Percentiles rank a stretch among this genome's conserved stretches.
These are phyloP conservation scores for Sapajus apella DNA, from an alignment of 2,113 vertebrate genomes.

Conservation along the genomic window DNA sequence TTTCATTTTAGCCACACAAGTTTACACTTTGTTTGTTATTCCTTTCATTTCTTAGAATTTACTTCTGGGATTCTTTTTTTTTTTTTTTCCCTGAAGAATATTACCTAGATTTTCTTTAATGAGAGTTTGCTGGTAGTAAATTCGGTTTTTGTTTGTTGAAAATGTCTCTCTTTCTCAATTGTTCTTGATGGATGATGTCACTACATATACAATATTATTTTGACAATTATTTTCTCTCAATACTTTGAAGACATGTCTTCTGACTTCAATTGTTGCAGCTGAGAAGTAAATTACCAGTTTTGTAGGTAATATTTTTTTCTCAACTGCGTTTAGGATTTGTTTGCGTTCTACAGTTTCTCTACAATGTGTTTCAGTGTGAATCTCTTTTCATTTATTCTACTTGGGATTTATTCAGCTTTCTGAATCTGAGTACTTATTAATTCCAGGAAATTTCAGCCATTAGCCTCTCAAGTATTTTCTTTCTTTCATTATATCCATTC, in stretches of 20 bases:
- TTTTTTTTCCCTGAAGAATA: conserved; percentile 24
- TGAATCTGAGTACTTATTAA: not conserved
- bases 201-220: not conserved
- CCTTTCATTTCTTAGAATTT: not conserved
- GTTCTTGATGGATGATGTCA: not conserved
- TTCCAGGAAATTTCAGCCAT: not conserved
- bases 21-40: not conserved
- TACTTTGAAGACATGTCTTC: not conserved
- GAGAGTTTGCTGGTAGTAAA: conserved; percentile 12
- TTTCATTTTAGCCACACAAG: not conserved
- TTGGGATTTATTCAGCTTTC: not conserved
- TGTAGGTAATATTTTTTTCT: not conserved
- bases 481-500: not conserved
- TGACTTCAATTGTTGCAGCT: not conserved
- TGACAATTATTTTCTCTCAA: conserved; percentile 4
- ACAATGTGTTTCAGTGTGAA: not conserved
- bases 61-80: not conserved
- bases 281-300: not conserved
- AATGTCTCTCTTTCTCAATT: not conserved
- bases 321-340: not conserved
- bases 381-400: not conserved
- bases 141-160: conserved; percentile 36
- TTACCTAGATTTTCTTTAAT: not conserved
- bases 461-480: not conserved
- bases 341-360: not conserved